These are phyloP conservation scores for Anagrus nilaparvatae DNA, from an alignment of 1,140 invertebrate species.

Conservation along the genomic window DNA sequence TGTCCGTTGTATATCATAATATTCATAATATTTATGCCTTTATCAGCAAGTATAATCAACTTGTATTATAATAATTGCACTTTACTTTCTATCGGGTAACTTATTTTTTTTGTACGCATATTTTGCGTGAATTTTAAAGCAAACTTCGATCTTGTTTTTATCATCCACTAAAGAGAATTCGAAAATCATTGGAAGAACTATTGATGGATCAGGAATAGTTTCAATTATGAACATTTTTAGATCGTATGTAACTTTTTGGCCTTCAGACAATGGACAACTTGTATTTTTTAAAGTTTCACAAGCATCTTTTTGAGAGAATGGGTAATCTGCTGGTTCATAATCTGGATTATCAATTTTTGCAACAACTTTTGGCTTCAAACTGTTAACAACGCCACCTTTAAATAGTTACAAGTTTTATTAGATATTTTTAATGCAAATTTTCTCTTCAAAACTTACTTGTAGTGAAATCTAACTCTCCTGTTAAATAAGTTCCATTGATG, in stretches of 20 bases:
- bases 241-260: slow-evolving; percentile 24
- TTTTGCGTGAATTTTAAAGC: slow-evolving; percentile 23
- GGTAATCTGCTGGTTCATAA: too few relatives aligned
- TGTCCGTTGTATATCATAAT: too few relatives aligned
- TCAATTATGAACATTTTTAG: slow-evolving; percentile 23
- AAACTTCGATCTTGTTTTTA: slow-evolving; percentile 11
- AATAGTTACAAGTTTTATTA: too few relatives aligned
- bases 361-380: too few relatives aligned
- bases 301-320: slow-evolving; percentile 22
- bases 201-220: slow-evolving; percentile 21
- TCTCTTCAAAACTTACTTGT: slow-evolving; percentile 27
- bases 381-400: too few relatives aligned
- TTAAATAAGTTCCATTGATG: slow-evolving; percentile 12
- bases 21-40: too few relatives aligned
- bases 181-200: slow-evolving; percentile 15
- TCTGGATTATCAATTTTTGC: too few relatives aligned
- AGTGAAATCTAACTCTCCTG: slow-evolving; percentile 20
- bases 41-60: too few relatives aligned
- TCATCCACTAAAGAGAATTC: slow-evolving; percentile 21
- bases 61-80: too few relatives aligned
- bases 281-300: slow-evolving; percentile 20
- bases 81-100: too few relatives aligned
- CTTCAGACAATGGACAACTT: slow-evolving; percentile 26
- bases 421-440: too few relatives aligned
- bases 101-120: too few relatives aligned